A percentile compares a stretch with the other conserved stretches of the same genome.
These are phyloP conservation scores for Mesocricetus auratus DNA, from an alignment of 2,113 vertebrate genomes.

Conservation along the genomic window DNA sequence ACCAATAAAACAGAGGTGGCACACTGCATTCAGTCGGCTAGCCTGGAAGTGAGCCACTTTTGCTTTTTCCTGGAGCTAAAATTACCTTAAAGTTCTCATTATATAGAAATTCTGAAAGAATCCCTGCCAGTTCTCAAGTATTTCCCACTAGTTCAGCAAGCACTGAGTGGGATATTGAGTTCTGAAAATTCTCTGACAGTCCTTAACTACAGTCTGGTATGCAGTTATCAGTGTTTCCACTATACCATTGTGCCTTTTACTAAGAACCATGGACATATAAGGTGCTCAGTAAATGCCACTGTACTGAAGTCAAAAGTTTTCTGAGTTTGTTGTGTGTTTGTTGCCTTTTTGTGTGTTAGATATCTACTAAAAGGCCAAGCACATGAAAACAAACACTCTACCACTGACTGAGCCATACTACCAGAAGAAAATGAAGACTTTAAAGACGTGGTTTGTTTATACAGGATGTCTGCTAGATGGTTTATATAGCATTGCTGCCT, in stretches of 20 bases:
- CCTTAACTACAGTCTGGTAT: neutral
- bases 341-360: neutral
- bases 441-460: neutral
- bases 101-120: neutral
- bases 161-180: neutral
- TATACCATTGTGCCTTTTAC: neutral
- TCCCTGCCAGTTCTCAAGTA: neutral
- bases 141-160: neutral
- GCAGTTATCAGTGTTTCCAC: neutral
- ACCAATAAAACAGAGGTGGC: neutral
- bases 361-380: neutral
- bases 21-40: neutral
- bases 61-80: neutral
- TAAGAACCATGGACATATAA: neutral
- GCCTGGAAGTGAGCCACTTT: neutral
- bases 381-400: neutral
- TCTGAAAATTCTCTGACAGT: neutral
- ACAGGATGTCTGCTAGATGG: neutral
- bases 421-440: neutral
- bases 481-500: neutral
- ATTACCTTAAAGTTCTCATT: rapidly evolving
- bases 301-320: neutral
- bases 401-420: neutral
- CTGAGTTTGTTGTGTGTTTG: neutral
- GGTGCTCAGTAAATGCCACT: neutral